phyloP scores from a whole-genome alignment of 2,797 vertebrate species.

The Sebastes paucispinis region DNA sequence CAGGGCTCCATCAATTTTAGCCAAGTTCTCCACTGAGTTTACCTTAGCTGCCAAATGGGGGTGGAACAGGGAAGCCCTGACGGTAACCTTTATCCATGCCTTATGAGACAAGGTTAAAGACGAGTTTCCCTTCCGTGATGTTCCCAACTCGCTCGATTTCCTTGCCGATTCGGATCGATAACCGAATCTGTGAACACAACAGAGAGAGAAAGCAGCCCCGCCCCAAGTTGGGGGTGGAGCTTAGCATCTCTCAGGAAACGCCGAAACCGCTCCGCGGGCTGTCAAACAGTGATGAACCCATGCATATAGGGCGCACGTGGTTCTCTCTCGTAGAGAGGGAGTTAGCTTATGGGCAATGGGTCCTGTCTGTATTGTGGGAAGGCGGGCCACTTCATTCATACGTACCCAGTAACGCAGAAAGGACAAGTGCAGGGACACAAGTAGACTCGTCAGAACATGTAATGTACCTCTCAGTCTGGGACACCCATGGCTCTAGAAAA shows the following conservation, averaged over 20 bases:
- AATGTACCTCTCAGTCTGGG: no score
- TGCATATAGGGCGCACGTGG: fast-evolving
- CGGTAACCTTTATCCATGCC: no score
- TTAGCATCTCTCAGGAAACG: no score
- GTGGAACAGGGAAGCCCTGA: no score
- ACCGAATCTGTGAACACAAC: neutral
- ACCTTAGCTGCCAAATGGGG: neutral
- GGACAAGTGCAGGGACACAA: neutral
- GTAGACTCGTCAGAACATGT: neutral
- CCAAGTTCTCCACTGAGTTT: neutral
- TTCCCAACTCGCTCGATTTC: neutral
- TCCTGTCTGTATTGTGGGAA: neutral
- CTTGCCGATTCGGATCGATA: neutral
- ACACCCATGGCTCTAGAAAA: no score
- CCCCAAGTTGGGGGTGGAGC: neutral
- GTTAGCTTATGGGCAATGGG: neutral
- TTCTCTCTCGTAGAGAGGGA: no score
- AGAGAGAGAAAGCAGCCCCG: neutral
- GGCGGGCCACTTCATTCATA: neutral
- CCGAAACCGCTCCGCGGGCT: no score
- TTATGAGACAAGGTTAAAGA: no score
- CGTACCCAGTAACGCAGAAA: neutral
- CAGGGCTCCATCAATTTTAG: neutral
- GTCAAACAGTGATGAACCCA: neutral
- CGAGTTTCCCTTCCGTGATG: no score